Evolutionary conservation across 2,113 vertebrate genomes (phyloP).

Genomic region (Tetrax tetrax): DNA sequence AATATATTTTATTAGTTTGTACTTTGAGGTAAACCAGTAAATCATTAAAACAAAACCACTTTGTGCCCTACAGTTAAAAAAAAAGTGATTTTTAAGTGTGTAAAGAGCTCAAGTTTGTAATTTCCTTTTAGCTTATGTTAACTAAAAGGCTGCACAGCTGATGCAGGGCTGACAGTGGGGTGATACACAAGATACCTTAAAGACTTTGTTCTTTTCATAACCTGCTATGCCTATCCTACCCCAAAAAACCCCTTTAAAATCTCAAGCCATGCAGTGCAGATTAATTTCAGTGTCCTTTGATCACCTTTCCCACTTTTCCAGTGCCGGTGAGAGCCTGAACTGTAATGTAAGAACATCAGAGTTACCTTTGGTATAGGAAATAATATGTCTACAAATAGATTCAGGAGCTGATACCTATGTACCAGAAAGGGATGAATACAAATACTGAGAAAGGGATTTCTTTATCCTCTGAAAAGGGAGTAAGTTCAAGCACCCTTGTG

Average conservation of each 20-base stretch:
- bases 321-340: neutral
- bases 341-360: neutral
- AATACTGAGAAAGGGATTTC: neutral
- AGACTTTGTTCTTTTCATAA: neutral
- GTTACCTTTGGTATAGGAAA: neutral
- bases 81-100: constrained; percentile 3
- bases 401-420: neutral
- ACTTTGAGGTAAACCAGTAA: constrained; percentile 49
- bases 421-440: neutral
- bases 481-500: neutral
- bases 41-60: constrained; percentile 37
- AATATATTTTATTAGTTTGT: constrained; percentile 26
- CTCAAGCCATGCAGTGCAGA: neutral
- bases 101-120: neutral
- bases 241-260: neutral
- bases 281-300: neutral
- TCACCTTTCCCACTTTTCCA: neutral
- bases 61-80: constrained; percentile 32
- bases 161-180: neutral
- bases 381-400: neutral
- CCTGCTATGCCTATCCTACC: neutral
- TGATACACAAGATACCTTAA: neutral
- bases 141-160: neutral
- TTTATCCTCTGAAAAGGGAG: neutral
- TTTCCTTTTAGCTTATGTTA: neutral